Conservation (phyloP, 2,113 vertebrate species). For the Dasyprocta punctata region DNA sequence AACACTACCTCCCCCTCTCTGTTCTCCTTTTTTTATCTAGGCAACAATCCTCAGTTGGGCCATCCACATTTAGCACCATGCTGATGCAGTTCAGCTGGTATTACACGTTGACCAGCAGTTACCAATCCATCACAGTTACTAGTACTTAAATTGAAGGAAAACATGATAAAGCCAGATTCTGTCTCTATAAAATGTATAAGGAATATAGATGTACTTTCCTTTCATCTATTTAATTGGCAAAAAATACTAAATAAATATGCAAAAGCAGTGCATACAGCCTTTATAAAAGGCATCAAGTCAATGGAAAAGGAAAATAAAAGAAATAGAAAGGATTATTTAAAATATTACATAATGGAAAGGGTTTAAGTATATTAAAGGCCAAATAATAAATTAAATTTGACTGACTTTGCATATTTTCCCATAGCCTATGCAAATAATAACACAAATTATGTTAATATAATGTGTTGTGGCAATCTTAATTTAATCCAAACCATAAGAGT, state of each 20-base stretch:
- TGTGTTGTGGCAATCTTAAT: slow-evolving; percentile 27
- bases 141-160: neutral
- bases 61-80: too few relatives aligned
- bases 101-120: too few relatives aligned
- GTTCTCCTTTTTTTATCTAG: too few relatives aligned
- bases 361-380: slow-evolving; percentile 49
- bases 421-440: slow-evolving; percentile 56
- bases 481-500: slow-evolving; percentile 44
- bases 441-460: slow-evolving; percentile 67
- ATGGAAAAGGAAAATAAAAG: slow-evolving; percentile 27
- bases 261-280: neutral
- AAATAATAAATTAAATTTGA: slow-evolving; percentile 46
- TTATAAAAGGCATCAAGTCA: slow-evolving; percentile 22
- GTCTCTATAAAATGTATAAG: neutral
- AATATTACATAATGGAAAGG: neutral
- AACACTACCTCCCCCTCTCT: too few relatives aligned
- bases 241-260: slow-evolving; percentile 3
- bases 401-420: slow-evolving; percentile 61
- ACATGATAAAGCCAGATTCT: neutral
- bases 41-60: too few relatives aligned
- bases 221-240: slow-evolving; percentile 25
- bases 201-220: neutral
- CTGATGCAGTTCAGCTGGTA: too few relatives aligned
- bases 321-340: neutral
- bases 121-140: neutral